Evolutionary conservation across 2,797 vertebrate species (phyloP), one percentile per base, ranked within the genome.

Genomic region (Caiman crocodilus): DNA sequence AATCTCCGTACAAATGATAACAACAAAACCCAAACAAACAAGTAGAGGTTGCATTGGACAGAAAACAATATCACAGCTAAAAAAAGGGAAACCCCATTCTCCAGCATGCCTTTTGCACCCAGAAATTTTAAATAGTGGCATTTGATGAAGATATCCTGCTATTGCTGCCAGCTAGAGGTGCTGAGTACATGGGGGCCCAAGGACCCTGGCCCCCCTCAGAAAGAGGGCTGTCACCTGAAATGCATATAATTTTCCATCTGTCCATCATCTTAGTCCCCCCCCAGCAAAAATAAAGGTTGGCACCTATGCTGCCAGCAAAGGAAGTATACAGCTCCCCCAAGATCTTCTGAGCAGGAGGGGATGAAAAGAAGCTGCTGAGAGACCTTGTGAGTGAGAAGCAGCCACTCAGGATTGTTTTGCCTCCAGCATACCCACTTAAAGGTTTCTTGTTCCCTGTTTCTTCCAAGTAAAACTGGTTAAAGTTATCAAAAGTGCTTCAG

Each of bases 11-110:
- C 88, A 91, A 96, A 93, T 0, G 76, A 94, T 88, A 95, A 88
- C 78, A 95, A 96, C 96, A 94, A 18, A 78, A 59, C 61, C 26
- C 92, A 96, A 96, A 95, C 95, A 97, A 96, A 89, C 77, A 95
- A 94, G 89, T 60, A 93, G 86, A 96, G 94, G 75, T 88, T 89
- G 94, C 76, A 90, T 87, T 95, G 86, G 77, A 93, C 82, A 90
- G 86, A 89, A 95, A 95, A 88, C 76, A 88, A 84, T 90, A 94
- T 83, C 77, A 56, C 79, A 79, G 23, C 35, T 55, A 82, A 82
- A 79, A 79, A 79, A 85, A 60, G 75, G 90, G 87, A 91, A 94
- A 94, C 64, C 79, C 63, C 85, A 94, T 57, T 77, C 96, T 84
- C 77, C 89, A 93, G 71, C 42, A 42, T 42, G 42, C 42, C 50